phyloP scores from a whole-genome alignment of 2,888 invertebrate genomes.

The Pachydiplax longipennis region DNA sequence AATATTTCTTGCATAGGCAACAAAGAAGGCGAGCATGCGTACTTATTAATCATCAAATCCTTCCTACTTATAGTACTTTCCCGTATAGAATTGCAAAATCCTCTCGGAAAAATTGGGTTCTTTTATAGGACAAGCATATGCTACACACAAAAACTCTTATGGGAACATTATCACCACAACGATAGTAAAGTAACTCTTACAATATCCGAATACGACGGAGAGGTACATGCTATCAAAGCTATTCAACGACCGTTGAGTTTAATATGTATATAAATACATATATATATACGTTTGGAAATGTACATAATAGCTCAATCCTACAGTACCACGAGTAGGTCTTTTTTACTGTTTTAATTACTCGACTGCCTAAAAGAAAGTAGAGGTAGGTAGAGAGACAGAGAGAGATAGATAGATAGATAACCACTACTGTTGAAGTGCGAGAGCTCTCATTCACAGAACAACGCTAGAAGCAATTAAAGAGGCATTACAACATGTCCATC shows the following conservation, averaged over 20 bases:
- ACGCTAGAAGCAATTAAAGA: constrained; percentile 20
- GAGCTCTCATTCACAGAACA: constrained; percentile 32
- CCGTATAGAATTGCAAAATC: not conserved
- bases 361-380: constrained; percentile 25
- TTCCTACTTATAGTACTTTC: not conserved
- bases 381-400: constrained; percentile 8
- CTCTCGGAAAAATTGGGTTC: not conserved
- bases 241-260: not conserved
- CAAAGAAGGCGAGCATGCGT: constrained; percentile 24
- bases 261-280: not conserved
- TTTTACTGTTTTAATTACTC: constrained; percentile 5
- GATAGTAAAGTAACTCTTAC: constrained; percentile 25
- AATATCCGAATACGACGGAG: constrained; percentile 6
- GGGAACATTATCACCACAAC: constrained; percentile 20
- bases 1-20: not conserved
- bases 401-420: constrained; percentile 4
- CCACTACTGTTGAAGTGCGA: not conserved
- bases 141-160: constrained; percentile 27
- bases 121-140: constrained; percentile 12
- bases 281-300: not conserved
- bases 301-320: constrained; percentile 33
- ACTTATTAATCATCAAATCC: not conserved
- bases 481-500: not conserved
- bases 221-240: constrained; percentile 35
- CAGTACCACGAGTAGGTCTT: constrained; percentile 33